Percentiles rank a stretch among this genome's conserved stretches.
Conservation (phyloP, 2,113 vertebrate genomes). For the Takifugu flavidus region DNA sequence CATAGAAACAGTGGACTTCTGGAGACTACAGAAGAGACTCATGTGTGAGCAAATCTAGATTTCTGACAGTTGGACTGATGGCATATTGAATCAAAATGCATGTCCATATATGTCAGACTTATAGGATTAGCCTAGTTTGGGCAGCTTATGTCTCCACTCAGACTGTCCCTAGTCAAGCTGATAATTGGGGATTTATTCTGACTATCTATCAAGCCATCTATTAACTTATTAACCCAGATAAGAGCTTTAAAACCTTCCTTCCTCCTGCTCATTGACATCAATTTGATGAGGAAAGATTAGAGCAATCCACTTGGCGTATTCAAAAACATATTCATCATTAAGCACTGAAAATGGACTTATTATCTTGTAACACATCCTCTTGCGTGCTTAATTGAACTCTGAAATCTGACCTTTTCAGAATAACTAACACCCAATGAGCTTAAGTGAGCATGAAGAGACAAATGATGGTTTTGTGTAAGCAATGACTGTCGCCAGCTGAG, state of each 20-base stretch:
- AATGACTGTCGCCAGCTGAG: too few relatives aligned
- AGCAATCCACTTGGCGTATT: constrained; percentile 57
- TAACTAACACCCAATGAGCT: not conserved
- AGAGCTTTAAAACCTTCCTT: constrained; percentile 47
- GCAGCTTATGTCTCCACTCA: constrained; percentile 55
- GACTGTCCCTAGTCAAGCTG: constrained; percentile 53
- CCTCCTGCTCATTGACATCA: constrained; percentile 27
- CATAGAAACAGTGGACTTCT: not conserved
- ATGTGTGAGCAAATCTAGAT: not conserved
- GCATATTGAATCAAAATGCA: constrained; percentile 34
- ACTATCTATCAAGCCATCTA: constrained; percentile 69
- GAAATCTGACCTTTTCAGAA: not conserved
- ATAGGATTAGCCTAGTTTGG: constrained; percentile 59
- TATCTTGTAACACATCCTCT: constrained; percentile 1
- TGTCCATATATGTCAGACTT: constrained; percentile 28
- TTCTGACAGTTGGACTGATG: constrained; percentile 8
- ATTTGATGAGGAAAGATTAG: constrained; percentile 39
- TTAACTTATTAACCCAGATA: constrained; percentile 70
- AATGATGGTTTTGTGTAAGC: too few relatives aligned
- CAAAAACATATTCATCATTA: constrained; percentile 58
- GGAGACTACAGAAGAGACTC: not conserved
- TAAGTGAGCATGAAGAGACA: not conserved
- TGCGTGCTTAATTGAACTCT: not conserved
- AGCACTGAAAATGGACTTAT: constrained; percentile 17
- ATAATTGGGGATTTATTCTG: constrained; percentile 73